phyloP scores from a whole-genome alignment of 1,140 invertebrate genomes.

The Drosophila chauvacae region DNA sequence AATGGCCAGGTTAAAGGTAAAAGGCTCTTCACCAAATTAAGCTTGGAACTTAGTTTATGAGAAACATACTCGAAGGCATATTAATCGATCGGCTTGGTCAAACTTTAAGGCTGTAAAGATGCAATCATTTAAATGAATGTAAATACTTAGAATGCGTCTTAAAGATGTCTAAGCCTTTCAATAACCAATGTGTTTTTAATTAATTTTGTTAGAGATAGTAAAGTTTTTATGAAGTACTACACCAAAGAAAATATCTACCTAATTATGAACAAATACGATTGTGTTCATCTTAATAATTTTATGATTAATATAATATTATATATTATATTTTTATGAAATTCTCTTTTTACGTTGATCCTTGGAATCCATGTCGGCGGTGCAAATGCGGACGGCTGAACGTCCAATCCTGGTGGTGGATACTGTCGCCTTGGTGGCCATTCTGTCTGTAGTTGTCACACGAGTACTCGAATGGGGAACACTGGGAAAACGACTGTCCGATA shows the following conservation, averaged over 20 bases:
- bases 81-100: not conserved
- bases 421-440: not conserved
- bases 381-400: not conserved
- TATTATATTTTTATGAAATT: not conserved
- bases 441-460: not conserved
- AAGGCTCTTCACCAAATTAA: not conserved
- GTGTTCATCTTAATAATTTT: not conserved
- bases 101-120: not conserved
- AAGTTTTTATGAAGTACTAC: no score
- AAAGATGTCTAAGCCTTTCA: no score
- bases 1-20: constrained; percentile 5
- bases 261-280: no score
- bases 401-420: not conserved
- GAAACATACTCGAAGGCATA: not conserved
- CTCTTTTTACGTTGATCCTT: no score
- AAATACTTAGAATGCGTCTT: not conserved
- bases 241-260: no score
- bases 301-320: no score
- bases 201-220: not conserved
- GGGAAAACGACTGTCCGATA: not conserved
- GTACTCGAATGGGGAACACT: not conserved
- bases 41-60: not conserved
- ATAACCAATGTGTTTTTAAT: not conserved
- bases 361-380: not conserved
- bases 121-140: not conserved